These are phyloP conservation scores for Periplaneta americana DNA, from an alignment of 1,140 invertebrate genomes.

Conservation along the genomic window DNA sequence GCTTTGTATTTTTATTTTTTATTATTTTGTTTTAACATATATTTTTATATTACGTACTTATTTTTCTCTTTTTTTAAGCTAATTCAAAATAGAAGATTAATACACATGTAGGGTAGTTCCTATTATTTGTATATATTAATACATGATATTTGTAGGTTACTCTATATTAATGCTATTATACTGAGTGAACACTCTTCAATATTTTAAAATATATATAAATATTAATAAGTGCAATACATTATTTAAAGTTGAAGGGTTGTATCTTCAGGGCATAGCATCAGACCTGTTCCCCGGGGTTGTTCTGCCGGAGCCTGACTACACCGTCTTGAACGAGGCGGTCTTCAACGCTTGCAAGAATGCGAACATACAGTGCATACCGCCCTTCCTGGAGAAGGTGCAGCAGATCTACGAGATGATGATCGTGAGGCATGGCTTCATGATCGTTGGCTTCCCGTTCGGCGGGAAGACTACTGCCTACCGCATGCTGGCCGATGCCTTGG, in stretches of 20 bases:
- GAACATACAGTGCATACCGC: conserved; percentile 47
- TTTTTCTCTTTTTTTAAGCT: no score
- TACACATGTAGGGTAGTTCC: no score
- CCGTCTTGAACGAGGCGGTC: conserved; percentile 53
- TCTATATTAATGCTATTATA: neutral
- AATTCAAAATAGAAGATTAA: no score
- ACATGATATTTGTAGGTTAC: neutral
- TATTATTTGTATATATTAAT: no score
- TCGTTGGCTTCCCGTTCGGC: conserved; percentile 88
- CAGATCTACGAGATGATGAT: conserved; percentile 97
- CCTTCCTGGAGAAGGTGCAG: conserved; percentile 63
- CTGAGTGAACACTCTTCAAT: no score
- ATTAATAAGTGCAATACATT: neutral
- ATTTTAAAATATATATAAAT: neutral
- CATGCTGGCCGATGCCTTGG: conserved; percentile 71
- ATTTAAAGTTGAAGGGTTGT: neutral
- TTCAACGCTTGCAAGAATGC: conserved; percentile 40
- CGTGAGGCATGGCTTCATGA: conserved; percentile 82
- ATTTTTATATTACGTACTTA: no score
- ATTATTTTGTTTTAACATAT: no score
- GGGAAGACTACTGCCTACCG: conserved; percentile 77
- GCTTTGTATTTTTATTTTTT: no score
- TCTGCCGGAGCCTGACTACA: conserved; percentile 46
- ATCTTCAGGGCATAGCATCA: conserved; percentile 35
- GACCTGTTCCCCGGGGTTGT: conserved; percentile 53